Conservation (phyloP, 1,140 invertebrate genomes). For the Drosophila sproati region DNA sequence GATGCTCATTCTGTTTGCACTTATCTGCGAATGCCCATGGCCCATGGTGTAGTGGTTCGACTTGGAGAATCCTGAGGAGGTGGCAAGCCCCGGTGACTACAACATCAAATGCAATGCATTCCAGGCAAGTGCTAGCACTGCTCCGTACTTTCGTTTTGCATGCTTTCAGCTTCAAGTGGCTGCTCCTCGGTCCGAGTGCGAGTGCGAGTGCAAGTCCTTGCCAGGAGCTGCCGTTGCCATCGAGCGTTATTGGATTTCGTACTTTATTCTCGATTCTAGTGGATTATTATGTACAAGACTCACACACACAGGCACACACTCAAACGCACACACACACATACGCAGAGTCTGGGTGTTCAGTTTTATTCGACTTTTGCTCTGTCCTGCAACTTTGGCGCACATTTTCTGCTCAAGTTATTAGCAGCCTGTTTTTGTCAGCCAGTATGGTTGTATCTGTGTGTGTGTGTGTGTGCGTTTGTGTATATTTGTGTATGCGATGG, state of each 20-base stretch:
- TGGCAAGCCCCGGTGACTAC: conserved; percentile 89
- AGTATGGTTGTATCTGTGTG: conserved; percentile 41
- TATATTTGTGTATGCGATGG: conserved; percentile 27
- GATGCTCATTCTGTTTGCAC: conserved; percentile 79
- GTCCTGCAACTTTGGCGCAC: conserved; percentile 81
- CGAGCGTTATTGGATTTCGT: conserved; percentile 81
- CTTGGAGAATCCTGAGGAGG: conserved; percentile 90
- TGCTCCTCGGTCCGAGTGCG: conserved; percentile 40
- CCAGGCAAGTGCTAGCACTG: conserved; percentile 74
- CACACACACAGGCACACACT: conserved; percentile 32
- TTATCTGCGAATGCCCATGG: conserved; percentile 75
- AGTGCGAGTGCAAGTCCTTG: conserved; percentile 50
- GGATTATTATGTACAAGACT: conserved; percentile 79
- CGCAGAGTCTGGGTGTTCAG: conserved; percentile 62
- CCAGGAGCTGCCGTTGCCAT: conserved; percentile 68
- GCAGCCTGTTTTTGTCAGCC: conserved; percentile 81
- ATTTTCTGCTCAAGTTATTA: conserved; percentile 83
- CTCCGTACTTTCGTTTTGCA: conserved; percentile 77
- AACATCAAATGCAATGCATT: conserved; percentile 86
- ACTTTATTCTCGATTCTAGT: conserved; percentile 79
- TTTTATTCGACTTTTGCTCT: conserved; percentile 81
- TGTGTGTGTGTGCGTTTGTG: conserved; percentile 30
- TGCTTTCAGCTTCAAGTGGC: conserved; percentile 73
- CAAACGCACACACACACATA: conserved; percentile 22
- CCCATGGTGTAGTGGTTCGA: conserved; percentile 90